Evolutionary conservation across 2,113 vertebrate species (phyloP).

Genomic region (Mesitornis unicolor): DNA sequence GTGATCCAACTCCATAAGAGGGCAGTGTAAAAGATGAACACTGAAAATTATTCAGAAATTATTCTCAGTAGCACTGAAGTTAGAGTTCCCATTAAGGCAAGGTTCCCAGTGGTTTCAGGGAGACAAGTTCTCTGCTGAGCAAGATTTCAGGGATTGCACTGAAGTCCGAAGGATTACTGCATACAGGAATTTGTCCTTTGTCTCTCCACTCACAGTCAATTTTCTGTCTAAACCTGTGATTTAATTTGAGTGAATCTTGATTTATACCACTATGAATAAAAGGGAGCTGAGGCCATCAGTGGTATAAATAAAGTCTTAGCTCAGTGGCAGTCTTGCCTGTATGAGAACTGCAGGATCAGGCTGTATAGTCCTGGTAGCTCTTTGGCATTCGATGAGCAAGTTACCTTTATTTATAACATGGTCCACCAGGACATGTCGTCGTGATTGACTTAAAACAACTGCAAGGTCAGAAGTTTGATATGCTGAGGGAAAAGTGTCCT

Average conservation of each 20-base stretch:
- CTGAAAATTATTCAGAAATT: background rate
- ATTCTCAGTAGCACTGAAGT: background rate
- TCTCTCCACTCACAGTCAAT: background rate
- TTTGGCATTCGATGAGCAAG: conserved; percentile 58
- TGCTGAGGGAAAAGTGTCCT: background rate
- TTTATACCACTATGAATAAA: background rate
- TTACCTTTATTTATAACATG: conserved; percentile 69
- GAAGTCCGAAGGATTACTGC: background rate
- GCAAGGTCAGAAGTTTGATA: conserved; percentile 66
- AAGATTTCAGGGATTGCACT: background rate
- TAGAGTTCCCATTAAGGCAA: background rate
- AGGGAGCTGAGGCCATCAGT: background rate
- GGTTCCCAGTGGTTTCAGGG: background rate
- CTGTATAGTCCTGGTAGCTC: background rate
- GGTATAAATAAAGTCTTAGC: background rate
- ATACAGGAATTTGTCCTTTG: background rate
- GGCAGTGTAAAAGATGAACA: background rate
- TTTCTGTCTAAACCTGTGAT: background rate
- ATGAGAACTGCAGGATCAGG: background rate
- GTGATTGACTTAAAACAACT: conserved; percentile 58
- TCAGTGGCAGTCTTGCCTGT: background rate
- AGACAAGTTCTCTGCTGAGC: background rate
- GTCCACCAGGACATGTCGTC: background rate
- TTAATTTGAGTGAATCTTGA: background rate
- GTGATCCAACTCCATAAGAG: background rate